Evolutionary conservation across 2,888 invertebrate genomes (phyloP), one percentile per base, ranked within the genome.

Genomic region (Petrolisthes manimaculis): DNA sequence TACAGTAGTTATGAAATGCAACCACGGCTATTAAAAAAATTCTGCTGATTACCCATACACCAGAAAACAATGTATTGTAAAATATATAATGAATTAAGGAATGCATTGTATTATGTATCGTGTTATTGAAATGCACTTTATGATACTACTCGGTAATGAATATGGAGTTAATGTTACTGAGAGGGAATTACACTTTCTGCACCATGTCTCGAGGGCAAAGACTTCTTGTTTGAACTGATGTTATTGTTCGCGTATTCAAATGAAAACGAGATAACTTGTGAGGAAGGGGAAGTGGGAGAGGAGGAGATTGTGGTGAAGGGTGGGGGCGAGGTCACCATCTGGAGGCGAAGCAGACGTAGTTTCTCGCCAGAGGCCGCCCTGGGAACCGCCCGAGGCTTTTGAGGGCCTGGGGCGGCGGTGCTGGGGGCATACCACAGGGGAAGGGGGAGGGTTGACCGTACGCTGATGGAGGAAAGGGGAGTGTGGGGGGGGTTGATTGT

Each of bases 321-420:
- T 71, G 71, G 53, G 12, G 21, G 83, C 69, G 51, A 83, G 83
- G 37, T 75, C 69, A 37, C 75, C 84, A 75, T 84, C 56, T 84
- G 84, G 84, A 75, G 84, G 56, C 55, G 75, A 37, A 69, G 69
- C n/a, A 51, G 21, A 67, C 55, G 53, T 83, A 9, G 75, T 77
- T 56, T 77, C 56, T 53, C 53, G 61, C 77, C 24, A 84, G 84
- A 84, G 84, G 84, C 84, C 84, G 75, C 69, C 84, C 75, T 84
- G 84, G 84, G 84, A 75, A 84, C 77, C 74, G 84, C 84, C 84
- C 55, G 56, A 54, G 84, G 84, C 84, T 24, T 51, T 14, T 53
- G 51, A 61, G 9, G 21, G 24, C 77, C 75, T 14, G 54, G 61
- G 84, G 84, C 84, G 77, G 37, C 84, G 75, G 84, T 75, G 84